phyloP scores from a whole-genome alignment of 2,888 invertebrate genomes.

The Isoperla grammatica region DNA sequence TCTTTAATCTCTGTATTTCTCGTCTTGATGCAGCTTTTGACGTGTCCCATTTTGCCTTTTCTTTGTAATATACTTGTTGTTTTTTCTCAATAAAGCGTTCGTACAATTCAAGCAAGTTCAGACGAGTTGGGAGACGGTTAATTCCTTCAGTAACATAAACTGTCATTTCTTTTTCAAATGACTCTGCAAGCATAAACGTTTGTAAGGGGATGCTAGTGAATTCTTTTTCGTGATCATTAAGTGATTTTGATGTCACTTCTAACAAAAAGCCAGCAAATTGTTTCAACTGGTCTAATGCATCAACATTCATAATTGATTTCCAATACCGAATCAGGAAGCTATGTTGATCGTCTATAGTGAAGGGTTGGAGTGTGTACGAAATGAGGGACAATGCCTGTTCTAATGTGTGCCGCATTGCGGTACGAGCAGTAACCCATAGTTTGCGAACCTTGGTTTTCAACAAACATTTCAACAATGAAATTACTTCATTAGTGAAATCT shows the following conservation, averaged over 20 bases:
- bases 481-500: background rate
- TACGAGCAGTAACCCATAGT: conserved; percentile 6
- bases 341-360: background rate
- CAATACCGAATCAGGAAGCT: background rate
- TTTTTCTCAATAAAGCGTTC: conserved; percentile 1
- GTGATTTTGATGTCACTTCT: background rate
- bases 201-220: conserved; percentile 4
- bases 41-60: background rate
- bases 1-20: background rate
- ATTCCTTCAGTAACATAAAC: background rate
- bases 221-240: background rate
- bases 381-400: background rate
- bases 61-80: background rate
- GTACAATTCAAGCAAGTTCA: background rate
- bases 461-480: background rate
- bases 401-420: background rate
- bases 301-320: background rate
- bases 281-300: background rate
- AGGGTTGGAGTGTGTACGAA: background rate
- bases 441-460: background rate
- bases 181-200: conserved; percentile 6
- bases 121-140: background rate
- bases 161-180: background rate
- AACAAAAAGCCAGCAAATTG: background rate
- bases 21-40: background rate